Conservation (phyloP, 1,140 invertebrate genomes). For the Aleiodes sp. region DNA sequence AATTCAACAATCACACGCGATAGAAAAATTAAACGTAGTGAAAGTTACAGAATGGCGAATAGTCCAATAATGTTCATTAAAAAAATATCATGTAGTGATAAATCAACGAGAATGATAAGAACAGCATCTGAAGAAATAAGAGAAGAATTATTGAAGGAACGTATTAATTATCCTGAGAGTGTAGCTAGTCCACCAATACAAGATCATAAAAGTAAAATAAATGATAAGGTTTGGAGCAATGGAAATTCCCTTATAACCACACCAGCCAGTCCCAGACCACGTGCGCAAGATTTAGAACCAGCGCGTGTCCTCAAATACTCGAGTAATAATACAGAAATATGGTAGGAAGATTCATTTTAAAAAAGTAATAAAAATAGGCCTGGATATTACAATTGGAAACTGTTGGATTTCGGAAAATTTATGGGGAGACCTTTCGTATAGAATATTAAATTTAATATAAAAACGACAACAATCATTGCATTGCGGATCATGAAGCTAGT, state of each 20-base stretch:
- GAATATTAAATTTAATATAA: no score
- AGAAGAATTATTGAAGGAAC: constrained; percentile 73
- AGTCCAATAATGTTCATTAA: constrained; percentile 71
- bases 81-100: constrained; percentile 55
- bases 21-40: constrained; percentile 79
- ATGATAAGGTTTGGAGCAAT: constrained; percentile 16
- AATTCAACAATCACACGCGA: constrained; percentile 36
- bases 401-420: no score
- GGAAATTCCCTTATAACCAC: not conserved
- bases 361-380: no score
- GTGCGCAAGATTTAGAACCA: constrained; percentile 56
- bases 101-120: constrained; percentile 55
- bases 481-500: no score
- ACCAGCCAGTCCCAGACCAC: constrained; percentile 59
- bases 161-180: constrained; percentile 76
- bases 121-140: constrained; percentile 64
- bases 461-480: no score
- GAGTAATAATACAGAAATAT: constrained; percentile 77
- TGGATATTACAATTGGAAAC: no score
- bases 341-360: constrained; percentile 63
- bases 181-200: constrained; percentile 66
- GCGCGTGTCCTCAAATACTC: constrained; percentile 67
- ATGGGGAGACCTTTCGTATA: no score
- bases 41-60: constrained; percentile 87
- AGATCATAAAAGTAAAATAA: constrained; percentile 42